These are phyloP conservation scores for Porites divaricata DNA, from an alignment of 92 coral and sea anemone species.

Conservation along the genomic window DNA sequence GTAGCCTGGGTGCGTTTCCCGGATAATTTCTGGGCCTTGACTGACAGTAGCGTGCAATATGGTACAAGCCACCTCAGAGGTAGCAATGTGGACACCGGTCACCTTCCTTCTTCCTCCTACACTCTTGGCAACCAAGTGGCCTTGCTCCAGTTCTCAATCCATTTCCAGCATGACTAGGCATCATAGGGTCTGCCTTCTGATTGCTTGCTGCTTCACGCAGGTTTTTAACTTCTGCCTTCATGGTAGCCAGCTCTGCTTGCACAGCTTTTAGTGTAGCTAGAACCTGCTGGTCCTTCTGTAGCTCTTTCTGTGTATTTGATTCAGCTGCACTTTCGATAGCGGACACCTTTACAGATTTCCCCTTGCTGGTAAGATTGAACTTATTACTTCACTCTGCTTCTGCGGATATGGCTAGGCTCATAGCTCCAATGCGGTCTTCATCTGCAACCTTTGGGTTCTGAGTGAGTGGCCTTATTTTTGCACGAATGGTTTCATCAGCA, in stretches of 20 bases:
- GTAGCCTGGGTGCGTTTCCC: constrained; percentile 51
- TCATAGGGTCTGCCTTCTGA: too few relatives aligned
- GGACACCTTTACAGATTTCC: neutral
- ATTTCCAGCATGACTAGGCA: neutral
- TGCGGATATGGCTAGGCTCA: constrained; percentile 54
- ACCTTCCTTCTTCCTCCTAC: constrained; percentile 19
- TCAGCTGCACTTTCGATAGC: neutral
- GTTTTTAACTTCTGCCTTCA: constrained; percentile 35
- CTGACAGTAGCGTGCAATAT: constrained; percentile 37
- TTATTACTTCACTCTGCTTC: constrained; percentile 7
- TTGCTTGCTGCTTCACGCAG: constrained; percentile 7
- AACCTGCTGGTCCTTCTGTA: constrained; percentile 17
- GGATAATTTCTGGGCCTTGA: constrained; percentile 2
- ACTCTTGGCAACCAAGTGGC: constrained; percentile 37
- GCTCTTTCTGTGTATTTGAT: constrained; percentile 20
- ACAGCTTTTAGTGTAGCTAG: constrained; percentile 57
- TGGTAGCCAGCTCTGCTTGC: constrained; percentile 43
- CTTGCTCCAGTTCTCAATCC: neutral
- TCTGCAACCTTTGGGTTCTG: constrained; percentile 51
- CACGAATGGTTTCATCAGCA: constrained; percentile 68
- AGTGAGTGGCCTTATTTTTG: constrained; percentile 59
- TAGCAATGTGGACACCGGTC: constrained; percentile 42
- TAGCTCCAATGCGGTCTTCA: constrained; percentile 65
- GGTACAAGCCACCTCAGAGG: constrained; percentile 49
- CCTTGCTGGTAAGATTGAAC: constrained; percentile 1